phyloP scores from a whole-genome alignment of 2,113 vertebrate genomes.

The Tragelaphus scriptus region DNA sequence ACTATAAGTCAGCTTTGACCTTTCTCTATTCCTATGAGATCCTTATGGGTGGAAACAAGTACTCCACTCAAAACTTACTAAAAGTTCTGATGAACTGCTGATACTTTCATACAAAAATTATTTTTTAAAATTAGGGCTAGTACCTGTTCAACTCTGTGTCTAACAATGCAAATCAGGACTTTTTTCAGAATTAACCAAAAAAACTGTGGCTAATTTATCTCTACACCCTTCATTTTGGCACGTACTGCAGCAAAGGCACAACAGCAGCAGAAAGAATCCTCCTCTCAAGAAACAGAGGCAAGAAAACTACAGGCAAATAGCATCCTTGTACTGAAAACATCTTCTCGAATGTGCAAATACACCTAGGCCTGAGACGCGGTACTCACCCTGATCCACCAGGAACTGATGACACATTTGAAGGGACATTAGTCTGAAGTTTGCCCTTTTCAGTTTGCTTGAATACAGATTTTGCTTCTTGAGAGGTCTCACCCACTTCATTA shows the following conservation, averaged over 20 bases:
- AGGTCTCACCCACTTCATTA: conserved; percentile 91
- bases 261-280: background rate
- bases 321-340: background rate
- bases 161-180: background rate
- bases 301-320: background rate
- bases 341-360: background rate
- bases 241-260: background rate
- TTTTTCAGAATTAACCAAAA: background rate
- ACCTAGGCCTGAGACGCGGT: background rate
- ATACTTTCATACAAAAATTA: background rate
- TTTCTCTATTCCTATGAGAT: background rate
- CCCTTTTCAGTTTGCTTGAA: conserved; percentile 85
- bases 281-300: background rate
- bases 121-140: background rate
- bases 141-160: background rate
- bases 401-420: conserved; percentile 22
- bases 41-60: background rate
- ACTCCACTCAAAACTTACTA: background rate
- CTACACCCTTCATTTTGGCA: background rate
- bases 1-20: conserved; percentile 5
- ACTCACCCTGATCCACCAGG: conserved; percentile 83
- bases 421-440: conserved; percentile 40
- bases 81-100: background rate
- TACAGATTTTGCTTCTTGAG: conserved; percentile 90
- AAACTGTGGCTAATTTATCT: background rate